Percentiles rank a stretch among this genome's conserved stretches.
Evolutionary conservation across 2,888 invertebrate genomes (phyloP).

Genomic region (Epirrhoe alternata): DNA sequence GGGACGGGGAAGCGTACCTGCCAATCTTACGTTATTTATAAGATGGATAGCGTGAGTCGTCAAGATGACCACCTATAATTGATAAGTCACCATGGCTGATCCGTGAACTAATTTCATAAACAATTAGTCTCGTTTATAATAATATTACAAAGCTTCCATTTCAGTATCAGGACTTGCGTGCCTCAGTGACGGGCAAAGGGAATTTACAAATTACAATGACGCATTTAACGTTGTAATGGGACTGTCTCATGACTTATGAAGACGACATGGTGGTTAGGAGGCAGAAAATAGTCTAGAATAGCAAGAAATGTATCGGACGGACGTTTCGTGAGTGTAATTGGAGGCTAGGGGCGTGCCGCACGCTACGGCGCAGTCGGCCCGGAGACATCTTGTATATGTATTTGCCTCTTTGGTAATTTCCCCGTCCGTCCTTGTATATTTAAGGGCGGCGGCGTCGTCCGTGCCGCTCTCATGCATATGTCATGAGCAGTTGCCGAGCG

Average conservation of each 20-base stretch:
- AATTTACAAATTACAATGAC: conserved; percentile 73
- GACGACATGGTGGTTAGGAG: conserved; percentile 60
- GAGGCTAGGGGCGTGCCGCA: conserved; percentile 67
- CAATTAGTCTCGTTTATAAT: conserved; percentile 20
- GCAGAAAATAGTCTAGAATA: conserved; percentile 70
- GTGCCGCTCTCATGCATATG: conserved; percentile 82
- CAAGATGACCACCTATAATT: conserved; percentile 8
- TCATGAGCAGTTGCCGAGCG: conserved; percentile 83
- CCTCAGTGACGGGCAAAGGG: conserved; percentile 56
- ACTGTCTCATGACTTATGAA: conserved; percentile 76
- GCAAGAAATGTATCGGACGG: conserved; percentile 65
- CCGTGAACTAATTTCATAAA: conserved; percentile 13
- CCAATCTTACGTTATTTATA: conserved; percentile 12
- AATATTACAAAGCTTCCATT: conserved; percentile 38
- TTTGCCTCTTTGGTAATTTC: conserved; percentile 80
- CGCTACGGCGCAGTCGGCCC: conserved; percentile 61
- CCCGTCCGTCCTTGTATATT: conserved; percentile 81
- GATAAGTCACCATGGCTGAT: conserved; percentile 3
- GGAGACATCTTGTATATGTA: conserved; percentile 79
- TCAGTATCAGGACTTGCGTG: conserved; percentile 57
- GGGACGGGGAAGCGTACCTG: not conserved
- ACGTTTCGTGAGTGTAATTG: conserved; percentile 79
- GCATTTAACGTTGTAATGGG: conserved; percentile 66
- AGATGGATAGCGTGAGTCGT: not conserved
- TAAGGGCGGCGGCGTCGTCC: conserved; percentile 72